Base-by-base conservation (phyloP, 2,888 invertebrate species). In the Troides helena region DNA sequence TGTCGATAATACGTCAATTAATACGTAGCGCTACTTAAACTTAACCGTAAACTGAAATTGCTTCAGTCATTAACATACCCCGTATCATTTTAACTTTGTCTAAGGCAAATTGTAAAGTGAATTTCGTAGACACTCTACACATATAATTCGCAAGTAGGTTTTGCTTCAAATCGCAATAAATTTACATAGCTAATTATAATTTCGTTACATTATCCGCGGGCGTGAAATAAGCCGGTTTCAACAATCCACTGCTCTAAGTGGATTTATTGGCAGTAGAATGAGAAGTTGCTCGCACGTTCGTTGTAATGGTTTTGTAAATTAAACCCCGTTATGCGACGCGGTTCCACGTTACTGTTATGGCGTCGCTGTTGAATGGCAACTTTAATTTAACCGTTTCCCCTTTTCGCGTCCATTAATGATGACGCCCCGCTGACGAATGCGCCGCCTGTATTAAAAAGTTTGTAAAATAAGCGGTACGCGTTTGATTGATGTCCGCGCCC, bases 161-260 rank as follows among this genome's bases (percentile, higher is more conserved):
- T 63, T 18, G 64, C 60, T 83, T 87, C 85, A 82, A 84, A 84
- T 85, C 82, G 82, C 78, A 65, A 70, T 75, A 74, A 79, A 85
- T 86, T 86, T 85, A 82, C 86, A 87, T 88, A 84, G 80, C 81
- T 83, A 83, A 86, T 84, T 85, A 87, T 82, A 81, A 77, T 85
- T 85, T 80, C 77, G 77, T 78, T 75, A 81, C 81, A 80, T 79
- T 81, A 77, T 69, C 62, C 74, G 73, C 71, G 76, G 75, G 69
- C 62, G 62, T 59, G 76, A 80, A 81, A 81, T 76, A 80, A 73
- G 71, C 73, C 66, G 62, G 69, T 76, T 76, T 74, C 77, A 78
- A 77, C 83, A 77, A 74, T 77, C 76, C 74, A 77, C 75, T 79
- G 80, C 77, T 82, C 65, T 67, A 83, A 85, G 78, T 84, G 77